Percentiles rank a stretch among this genome's conserved stretches.
Evolutionary conservation across 2,888 invertebrate species (phyloP).

Genomic region (Cecidostiba fungosa): DNA sequence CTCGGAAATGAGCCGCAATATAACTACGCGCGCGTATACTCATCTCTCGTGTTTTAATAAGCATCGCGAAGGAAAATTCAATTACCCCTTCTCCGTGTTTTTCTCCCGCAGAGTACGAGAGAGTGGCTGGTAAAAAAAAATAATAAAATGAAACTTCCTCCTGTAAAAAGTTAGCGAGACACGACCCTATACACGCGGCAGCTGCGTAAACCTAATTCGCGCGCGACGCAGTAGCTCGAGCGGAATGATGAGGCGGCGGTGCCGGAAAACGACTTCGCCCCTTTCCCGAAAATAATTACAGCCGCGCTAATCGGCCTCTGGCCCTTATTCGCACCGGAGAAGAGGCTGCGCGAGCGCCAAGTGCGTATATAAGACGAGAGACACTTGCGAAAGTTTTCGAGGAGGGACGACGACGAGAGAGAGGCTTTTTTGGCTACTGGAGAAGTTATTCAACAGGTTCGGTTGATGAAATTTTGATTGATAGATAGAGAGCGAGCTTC

Average conservation of each 20-base stretch:
- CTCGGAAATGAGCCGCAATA: conserved; percentile 4
- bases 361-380: not conserved
- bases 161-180: conserved; percentile 19
- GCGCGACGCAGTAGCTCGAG: conserved; percentile 23
- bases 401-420: conserved; percentile 25
- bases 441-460: conserved; percentile 38
- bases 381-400: not conserved
- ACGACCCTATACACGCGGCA: not conserved
- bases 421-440: not conserved
- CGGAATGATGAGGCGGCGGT: conserved; percentile 47
- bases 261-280: conserved; percentile 47
- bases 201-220: conserved; percentile 45
- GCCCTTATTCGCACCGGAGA: not conserved
- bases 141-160: not conserved
- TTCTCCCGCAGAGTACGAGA: not conserved
- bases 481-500: conserved; percentile 1
- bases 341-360: not conserved
- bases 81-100: conserved; percentile 21
- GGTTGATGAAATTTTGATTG: conserved; percentile 37
- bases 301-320: conserved; percentile 41
- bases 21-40: not conserved
- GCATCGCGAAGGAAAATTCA: conserved; percentile 46
- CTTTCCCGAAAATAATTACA: conserved; percentile 57
- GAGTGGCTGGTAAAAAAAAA: not conserved
- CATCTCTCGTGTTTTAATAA: conserved; percentile 45